phyloP scores from a whole-genome alignment of 1,140 invertebrate genomes.

The Orussus abietinus region DNA sequence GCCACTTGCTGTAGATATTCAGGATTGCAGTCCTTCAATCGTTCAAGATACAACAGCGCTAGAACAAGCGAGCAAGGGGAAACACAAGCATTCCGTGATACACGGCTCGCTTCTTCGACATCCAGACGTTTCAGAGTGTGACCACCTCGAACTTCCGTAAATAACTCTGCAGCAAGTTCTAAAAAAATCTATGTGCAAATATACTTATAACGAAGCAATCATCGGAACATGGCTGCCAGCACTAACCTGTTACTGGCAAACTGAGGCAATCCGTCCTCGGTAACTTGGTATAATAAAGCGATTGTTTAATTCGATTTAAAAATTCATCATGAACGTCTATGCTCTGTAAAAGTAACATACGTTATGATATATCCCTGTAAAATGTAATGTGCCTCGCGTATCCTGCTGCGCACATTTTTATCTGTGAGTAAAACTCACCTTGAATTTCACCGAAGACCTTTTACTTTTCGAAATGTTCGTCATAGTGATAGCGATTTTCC shows the following conservation, averaged over 20 bases:
- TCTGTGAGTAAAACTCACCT: constrained; percentile 23
- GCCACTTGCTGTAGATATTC: constrained; percentile 76
- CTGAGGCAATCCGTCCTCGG: constrained; percentile 69
- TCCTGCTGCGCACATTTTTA: constrained; percentile 4
- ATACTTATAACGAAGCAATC: constrained; percentile 17
- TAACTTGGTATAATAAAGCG: constrained; percentile 78
- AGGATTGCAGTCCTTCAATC: constrained; percentile 74
- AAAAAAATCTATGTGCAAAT: constrained; percentile 33
- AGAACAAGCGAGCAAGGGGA: constrained; percentile 80
- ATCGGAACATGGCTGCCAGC: constrained; percentile 10
- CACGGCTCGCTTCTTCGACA: constrained; percentile 71
- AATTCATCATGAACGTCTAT: constrained; percentile 70
- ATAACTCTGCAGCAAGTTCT: constrained; percentile 79
- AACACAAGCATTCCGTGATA: constrained; percentile 76
- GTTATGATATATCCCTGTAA: constrained; percentile 3
- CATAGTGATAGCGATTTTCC: too few relatives aligned
- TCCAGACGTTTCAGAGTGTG: constrained; percentile 75
- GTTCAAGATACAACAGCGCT: constrained; percentile 83
- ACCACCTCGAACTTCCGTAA: constrained; percentile 66
- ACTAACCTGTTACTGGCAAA: constrained; percentile 73
- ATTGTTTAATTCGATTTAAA: constrained; percentile 74
- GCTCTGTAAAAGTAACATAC: constrained; percentile 51
- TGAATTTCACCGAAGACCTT: constrained; percentile 30
- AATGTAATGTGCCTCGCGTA: background rate
- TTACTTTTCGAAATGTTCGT: constrained; percentile 35